phyloP scores from a whole-genome alignment of 2,888 invertebrate species.

The Epirrita christyi region DNA sequence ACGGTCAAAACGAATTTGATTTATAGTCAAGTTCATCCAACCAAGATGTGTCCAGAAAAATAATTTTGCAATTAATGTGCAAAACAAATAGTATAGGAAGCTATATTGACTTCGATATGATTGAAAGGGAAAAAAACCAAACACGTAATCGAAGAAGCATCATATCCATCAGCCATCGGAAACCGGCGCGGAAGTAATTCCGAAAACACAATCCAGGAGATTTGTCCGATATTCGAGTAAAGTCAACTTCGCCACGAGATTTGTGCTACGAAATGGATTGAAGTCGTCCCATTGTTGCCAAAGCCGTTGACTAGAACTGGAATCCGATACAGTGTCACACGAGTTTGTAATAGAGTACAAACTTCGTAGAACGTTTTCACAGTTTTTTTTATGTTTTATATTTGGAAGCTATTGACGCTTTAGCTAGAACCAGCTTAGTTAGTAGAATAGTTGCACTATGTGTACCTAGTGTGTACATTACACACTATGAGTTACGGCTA shows the following conservation, averaged over 20 bases:
- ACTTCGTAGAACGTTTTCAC: conserved; percentile 25
- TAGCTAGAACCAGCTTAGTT: too few species aligned
- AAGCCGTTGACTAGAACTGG: conserved; percentile 61
- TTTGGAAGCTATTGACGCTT: too few species aligned
- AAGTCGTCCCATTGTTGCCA: conserved; percentile 65
- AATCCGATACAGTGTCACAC: conserved; percentile 52
- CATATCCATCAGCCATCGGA: conserved; percentile 42
- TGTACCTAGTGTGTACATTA: too few species aligned
- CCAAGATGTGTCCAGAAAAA: neutral
- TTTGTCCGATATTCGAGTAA: conserved; percentile 61
- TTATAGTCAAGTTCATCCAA: neutral
- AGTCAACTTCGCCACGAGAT: conserved; percentile 65
- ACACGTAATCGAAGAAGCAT: conserved; percentile 39
- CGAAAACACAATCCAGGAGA: conserved; percentile 64
- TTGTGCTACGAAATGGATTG: conserved; percentile 74
- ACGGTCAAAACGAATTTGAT: too few species aligned
- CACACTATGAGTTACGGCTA: too few species aligned
- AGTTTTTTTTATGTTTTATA: too few species aligned
- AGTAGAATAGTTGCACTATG: too few species aligned
- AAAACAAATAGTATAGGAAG: conserved; percentile 6
- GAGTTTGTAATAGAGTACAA: conserved; percentile 29
- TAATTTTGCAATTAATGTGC: conserved; percentile 6
- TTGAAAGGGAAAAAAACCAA: conserved; percentile 35
- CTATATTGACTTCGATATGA: conserved; percentile 11
- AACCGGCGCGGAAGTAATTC: conserved; percentile 58